phyloP scores from a whole-genome alignment of 2,888 invertebrate species.

The Drosophila ustulata region DNA sequence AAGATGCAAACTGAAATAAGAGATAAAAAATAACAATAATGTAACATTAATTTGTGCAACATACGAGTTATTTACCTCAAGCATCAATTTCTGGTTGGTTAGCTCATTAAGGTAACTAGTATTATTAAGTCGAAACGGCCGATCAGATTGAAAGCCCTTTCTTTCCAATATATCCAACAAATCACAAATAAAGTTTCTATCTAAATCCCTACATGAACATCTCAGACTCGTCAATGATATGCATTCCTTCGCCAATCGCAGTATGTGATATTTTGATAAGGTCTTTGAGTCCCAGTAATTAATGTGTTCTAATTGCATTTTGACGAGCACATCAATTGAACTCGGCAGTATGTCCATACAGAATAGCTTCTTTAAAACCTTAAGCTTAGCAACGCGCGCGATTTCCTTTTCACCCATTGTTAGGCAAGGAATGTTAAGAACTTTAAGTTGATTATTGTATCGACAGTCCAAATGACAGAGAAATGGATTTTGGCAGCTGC shows the following conservation, averaged over 20 bases:
- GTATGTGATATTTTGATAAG: background rate
- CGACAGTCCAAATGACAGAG: slow-evolving; percentile 2
- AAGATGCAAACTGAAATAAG: too few relatives aligned
- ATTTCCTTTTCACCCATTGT: background rate
- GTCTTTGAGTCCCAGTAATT: background rate
- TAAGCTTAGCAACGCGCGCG: background rate
- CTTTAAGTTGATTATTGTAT: slow-evolving; percentile 6
- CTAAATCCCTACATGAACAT: background rate
- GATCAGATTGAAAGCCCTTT: slow-evolving; percentile 10
- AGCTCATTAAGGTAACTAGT: background rate
- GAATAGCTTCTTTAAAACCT: background rate
- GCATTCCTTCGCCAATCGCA: slow-evolving; percentile 4
- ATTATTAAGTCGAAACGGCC: background rate
- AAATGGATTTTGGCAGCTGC: background rate
- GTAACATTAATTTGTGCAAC: too few relatives aligned
- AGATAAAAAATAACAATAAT: too few relatives aligned
- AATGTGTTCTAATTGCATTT: background rate
- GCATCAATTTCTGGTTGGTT: background rate
- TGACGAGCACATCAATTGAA: background rate
- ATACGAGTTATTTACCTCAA: background rate
- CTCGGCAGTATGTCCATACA: background rate
- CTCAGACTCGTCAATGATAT: background rate
- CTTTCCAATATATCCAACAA: slow-evolving; percentile 1
- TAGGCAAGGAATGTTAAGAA: background rate
- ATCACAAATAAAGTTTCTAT: background rate